Conservation (phyloP, 2,113 vertebrate genomes). For the Pelecanus crispus region DNA sequence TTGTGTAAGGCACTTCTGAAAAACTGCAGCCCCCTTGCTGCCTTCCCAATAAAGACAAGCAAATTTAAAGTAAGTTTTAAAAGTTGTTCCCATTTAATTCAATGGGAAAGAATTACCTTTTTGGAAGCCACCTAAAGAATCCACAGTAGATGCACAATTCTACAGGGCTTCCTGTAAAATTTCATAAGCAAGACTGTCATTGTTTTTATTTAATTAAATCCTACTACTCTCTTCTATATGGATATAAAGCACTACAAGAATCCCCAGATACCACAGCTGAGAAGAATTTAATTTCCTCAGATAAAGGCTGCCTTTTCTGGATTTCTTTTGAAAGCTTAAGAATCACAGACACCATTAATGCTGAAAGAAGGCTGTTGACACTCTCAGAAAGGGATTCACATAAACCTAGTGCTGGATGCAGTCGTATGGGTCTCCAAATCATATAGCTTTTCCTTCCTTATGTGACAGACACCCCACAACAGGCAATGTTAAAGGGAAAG, state of each 20-base stretch:
- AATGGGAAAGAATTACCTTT: not conserved
- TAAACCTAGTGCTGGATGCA: not conserved
- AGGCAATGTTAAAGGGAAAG: not conserved
- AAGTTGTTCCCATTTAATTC: not conserved
- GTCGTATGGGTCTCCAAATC: not conserved
- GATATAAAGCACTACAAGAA: not conserved
- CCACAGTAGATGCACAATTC: not conserved
- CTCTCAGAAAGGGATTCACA: not conserved
- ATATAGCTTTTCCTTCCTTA: not conserved
- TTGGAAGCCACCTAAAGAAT: not conserved
- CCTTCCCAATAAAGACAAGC: not conserved
- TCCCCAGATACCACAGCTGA: not conserved
- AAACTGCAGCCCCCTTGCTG: not conserved
- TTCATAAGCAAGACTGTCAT: not conserved
- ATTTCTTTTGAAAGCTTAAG: not conserved
- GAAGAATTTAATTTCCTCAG: constrained; percentile 1
- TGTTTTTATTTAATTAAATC: constrained; percentile 14
- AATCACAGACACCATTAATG: not conserved
- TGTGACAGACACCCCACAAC: not conserved
- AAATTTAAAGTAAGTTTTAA: not conserved
- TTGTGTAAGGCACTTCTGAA: not conserved
- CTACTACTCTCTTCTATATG: not conserved
- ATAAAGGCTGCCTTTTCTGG: not conserved
- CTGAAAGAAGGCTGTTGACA: not conserved
- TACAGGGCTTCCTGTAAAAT: not conserved